Base-by-base conservation (phyloP, 35 echinoderm and acorn worm species). In the Holothuria glaberrima region DNA sequence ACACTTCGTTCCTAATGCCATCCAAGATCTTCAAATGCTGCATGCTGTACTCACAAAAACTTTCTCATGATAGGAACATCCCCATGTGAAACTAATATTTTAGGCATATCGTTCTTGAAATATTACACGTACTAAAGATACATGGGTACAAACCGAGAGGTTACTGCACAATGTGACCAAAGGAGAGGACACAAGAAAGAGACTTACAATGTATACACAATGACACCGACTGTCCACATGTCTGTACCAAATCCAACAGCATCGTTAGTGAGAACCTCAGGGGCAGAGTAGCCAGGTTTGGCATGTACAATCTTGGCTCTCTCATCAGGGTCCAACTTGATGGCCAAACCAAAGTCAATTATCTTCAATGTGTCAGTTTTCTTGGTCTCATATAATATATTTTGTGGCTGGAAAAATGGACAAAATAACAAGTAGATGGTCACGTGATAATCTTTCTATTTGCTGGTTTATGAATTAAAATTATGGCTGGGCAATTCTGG, bases 151-250 rank as follows among this genome's bases (percentile, higher is more conserved):
- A n/a, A n/a, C n/a, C 36, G 36, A 41, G 36, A 2, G 7, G 36
- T 41, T 41, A 4, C 2, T 41, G 2, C 36, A 41, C 36, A 41
- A 41, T 2, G 36, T 7, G 7, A 41, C 36, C 2, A 54, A 54
- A 54, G 16, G 12, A 9, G 12, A 54, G 50, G 16, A 54, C 0
- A 54, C 1, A 54, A 54, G 50, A 54, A 46, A 10, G 10, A 54
- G 28, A 99, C 97, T 99, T 64, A 99, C 97, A 99, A 89, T 88
- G 94, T 99, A 83, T 99, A 99, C 34, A 90, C 90, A 21, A 99
- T 92, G 62, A 99, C 93, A 91, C 97, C 97, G 38, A 99, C 91
- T 10, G 89, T 89, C 97, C 97, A 99, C 97, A 99, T 99, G 75
- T 99, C 97, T 68, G 93, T 99, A 31, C 86, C 88, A 58, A 99